These are phyloP conservation scores for Tinamus guttatus DNA, from an alignment of 2,113 vertebrate species.

Conservation along the genomic window DNA sequence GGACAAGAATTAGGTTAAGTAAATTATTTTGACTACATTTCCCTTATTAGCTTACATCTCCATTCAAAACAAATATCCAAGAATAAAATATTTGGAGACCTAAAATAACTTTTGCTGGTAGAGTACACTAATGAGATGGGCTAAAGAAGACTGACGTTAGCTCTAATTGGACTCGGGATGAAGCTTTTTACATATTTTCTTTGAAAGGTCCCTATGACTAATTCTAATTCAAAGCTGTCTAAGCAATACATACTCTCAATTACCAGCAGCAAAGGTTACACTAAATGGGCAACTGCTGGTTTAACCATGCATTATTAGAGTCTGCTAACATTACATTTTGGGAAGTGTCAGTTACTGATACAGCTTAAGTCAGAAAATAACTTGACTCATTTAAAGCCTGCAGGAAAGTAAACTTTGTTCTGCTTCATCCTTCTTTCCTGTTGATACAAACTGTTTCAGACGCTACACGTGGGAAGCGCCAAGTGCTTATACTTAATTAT, in stretches of 20 bases:
- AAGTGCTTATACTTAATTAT: fast-evolving
- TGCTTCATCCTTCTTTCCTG: background rate
- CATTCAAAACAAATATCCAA: constrained; percentile 20
- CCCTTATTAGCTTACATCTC: background rate
- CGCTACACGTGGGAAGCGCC: background rate
- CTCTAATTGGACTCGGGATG: constrained; percentile 33
- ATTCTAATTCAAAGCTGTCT: constrained; percentile 43
- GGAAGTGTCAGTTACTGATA: background rate
- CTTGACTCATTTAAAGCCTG: background rate
- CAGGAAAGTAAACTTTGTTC: background rate
- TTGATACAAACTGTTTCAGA: background rate
- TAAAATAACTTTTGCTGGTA: background rate
- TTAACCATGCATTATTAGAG: constrained; percentile 19
- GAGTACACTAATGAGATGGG: constrained; percentile 26
- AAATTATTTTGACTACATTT: background rate
- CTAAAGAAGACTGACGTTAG: constrained; percentile 50
- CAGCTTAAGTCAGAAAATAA: background rate
- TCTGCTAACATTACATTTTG: background rate
- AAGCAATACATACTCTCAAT: constrained; percentile 35
- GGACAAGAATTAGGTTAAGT: background rate
- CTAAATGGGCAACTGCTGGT: constrained; percentile 24
- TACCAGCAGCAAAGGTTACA: constrained; percentile 46
- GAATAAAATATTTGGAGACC: constrained; percentile 3
- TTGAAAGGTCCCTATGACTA: constrained; percentile 24
- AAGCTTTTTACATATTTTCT: constrained; percentile 34